These are phyloP conservation scores for Sturmia bella DNA, from an alignment of 2,888 invertebrate genomes.

Conservation along the genomic window DNA sequence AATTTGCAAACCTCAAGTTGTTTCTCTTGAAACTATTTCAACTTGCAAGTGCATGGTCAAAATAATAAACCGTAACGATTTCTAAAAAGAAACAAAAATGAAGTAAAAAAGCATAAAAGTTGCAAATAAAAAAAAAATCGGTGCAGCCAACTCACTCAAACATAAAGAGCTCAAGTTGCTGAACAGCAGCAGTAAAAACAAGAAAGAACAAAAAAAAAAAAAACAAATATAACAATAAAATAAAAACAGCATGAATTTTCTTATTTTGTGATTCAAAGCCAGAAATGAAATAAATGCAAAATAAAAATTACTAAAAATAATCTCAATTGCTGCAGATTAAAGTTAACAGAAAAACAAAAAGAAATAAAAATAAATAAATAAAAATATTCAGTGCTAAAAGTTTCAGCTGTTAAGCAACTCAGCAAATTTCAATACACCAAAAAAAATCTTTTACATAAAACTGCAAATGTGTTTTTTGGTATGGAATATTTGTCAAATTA, in stretches of 20 bases:
- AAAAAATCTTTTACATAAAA: too few species aligned
- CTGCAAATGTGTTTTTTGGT: too few species aligned
- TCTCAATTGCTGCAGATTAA: conserved; percentile 52
- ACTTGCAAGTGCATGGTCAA: conserved; percentile 71
- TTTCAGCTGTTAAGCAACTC: conserved; percentile 30
- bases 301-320: conserved; percentile 50
- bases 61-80: conserved; percentile 67
- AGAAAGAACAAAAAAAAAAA: neutral
- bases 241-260: conserved; percentile 55
- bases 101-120: conserved; percentile 28
- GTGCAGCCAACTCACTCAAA: conserved; percentile 60
- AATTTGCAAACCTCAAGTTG: conserved; percentile 36
- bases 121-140: conserved; percentile 43
- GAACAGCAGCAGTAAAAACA: conserved; percentile 8
- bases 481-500: too few species aligned
- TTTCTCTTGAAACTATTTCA: conserved; percentile 55
- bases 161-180: conserved; percentile 27
- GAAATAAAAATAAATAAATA: conserved; percentile 1
- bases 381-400: conserved; percentile 33
- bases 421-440: conserved; percentile 21
- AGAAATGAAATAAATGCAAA: conserved; percentile 40
- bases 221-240: conserved; percentile 42
- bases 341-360: conserved; percentile 28
- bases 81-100: conserved; percentile 46
- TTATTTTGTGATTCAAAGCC: conserved; percentile 37